phyloP scores from a whole-genome alignment of 2,113 vertebrate genomes.

The Cyprichromis sp. region DNA sequence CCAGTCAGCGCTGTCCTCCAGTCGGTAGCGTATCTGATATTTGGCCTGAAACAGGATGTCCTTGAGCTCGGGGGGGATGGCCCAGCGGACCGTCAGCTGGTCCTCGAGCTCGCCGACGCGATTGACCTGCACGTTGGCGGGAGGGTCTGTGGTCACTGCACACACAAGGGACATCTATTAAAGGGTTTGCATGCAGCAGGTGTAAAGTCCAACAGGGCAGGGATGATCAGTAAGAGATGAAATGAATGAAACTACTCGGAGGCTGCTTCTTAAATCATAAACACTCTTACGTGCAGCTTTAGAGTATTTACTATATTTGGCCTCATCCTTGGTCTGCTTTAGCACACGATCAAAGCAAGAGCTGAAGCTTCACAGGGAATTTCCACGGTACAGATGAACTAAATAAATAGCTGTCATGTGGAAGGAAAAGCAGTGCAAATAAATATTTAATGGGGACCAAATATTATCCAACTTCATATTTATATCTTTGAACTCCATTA shows the following conservation, averaged over 20 bases:
- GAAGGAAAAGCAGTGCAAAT: background rate
- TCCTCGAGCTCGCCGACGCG: constrained; percentile 88
- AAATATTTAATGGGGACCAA: background rate
- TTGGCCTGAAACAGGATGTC: constrained; percentile 96
- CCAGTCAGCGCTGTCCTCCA: constrained; percentile 92
- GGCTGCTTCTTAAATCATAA: background rate
- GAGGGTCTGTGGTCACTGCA: constrained; percentile 91
- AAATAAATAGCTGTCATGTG: background rate
- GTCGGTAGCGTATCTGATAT: constrained; percentile 95
- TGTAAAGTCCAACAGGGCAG: background rate
- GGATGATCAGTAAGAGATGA: background rate
- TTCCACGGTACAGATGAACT: background rate
- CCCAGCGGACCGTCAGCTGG: constrained; percentile 92
- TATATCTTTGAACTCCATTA: background rate
- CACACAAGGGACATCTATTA: background rate
- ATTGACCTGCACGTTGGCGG: constrained; percentile 84
- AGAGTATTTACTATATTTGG: background rate
- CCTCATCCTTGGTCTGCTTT: background rate
- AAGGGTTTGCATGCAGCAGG: background rate
- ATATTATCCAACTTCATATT: background rate
- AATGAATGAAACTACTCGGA: background rate
- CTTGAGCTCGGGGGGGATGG: constrained; percentile 83
- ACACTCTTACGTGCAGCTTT: background rate
- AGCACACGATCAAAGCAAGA: background rate
- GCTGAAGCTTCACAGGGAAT: background rate